phyloP scores from a whole-genome alignment of 2,113 vertebrate genomes.

The Hiodon tergisus region DNA sequence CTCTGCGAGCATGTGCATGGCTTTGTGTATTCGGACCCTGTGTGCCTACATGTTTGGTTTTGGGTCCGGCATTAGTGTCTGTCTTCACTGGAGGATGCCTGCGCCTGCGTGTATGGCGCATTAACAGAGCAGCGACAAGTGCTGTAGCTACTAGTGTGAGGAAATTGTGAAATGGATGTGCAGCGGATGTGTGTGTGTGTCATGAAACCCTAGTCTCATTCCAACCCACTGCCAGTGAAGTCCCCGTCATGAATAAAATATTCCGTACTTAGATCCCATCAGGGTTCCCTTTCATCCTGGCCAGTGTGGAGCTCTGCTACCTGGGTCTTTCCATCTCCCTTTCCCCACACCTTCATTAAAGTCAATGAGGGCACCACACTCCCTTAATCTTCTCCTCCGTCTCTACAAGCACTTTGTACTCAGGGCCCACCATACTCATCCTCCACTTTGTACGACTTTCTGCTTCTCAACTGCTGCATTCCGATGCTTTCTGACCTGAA shows the following conservation, averaged over 20 bases:
- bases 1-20: conserved; percentile 3
- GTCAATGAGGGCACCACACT: neutral
- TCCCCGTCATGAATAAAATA: conserved; percentile 9
- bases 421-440: neutral
- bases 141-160: too few relatives aligned
- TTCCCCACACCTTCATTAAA: conserved; percentile 13
- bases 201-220: neutral
- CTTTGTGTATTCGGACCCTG: too few relatives aligned
- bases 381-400: conserved; percentile 11
- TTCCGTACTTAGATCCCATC: conserved; percentile 37
- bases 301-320: conserved; percentile 25
- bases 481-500: conserved; percentile 12
- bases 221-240: neutral
- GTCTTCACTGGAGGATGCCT: neutral
- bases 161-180: neutral
- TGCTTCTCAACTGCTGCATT: neutral
- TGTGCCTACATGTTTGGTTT: too few relatives aligned
- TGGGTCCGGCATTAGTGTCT: neutral
- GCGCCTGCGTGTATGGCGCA: neutral
- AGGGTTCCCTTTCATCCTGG: conserved; percentile 39
- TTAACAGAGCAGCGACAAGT: neutral
- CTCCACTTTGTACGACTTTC: neutral
- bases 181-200: too few relatives aligned
- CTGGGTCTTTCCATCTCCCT: conserved; percentile 8
- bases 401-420: conserved; percentile 1